These are phyloP conservation scores for Denticeps clupeoides DNA, from an alignment of 2,797 vertebrate genomes.

Conservation along the genomic window DNA sequence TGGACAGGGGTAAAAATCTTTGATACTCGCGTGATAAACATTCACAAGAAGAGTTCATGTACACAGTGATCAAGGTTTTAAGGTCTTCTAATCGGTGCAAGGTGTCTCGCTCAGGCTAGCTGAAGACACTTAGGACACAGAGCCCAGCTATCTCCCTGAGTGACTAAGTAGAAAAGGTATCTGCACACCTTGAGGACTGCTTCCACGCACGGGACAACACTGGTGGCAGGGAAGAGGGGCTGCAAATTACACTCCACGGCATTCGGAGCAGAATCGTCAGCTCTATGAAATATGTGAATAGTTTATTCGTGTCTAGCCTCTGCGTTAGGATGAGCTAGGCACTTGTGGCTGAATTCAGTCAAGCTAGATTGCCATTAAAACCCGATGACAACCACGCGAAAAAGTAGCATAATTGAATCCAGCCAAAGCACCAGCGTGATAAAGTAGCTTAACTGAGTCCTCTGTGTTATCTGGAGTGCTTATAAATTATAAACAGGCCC, in stretches of 20 bases:
- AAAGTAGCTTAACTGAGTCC: slow-evolving; percentile 12
- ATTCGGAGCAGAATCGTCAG: slow-evolving; percentile 26
- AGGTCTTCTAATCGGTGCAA: slow-evolving; percentile 59
- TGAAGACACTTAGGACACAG: slow-evolving; percentile 51
- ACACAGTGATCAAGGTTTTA: slow-evolving; percentile 77
- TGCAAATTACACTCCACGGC: slow-evolving; percentile 22
- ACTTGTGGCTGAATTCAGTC: no score
- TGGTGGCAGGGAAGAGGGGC: slow-evolving; percentile 4
- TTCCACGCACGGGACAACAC: slow-evolving; percentile 13
- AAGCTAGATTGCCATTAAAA: slow-evolving; percentile 24
- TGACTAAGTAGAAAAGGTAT: slow-evolving; percentile 42
- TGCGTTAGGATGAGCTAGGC: no score
- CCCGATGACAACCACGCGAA: slow-evolving; percentile 28
- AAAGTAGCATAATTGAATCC: slow-evolving; percentile 13
- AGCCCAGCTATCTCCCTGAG: slow-evolving; percentile 72
- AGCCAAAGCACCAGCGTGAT: not conserved
- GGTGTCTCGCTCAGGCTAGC: slow-evolving; percentile 53
- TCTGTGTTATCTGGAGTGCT: slow-evolving; percentile 53
- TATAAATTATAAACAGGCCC: slow-evolving; percentile 30
- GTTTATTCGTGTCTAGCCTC: no score
- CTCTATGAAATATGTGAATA: no score
- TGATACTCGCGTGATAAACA: slow-evolving; percentile 68
- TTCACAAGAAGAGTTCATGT: slow-evolving; percentile 70
- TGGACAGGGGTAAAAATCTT: slow-evolving; percentile 54
- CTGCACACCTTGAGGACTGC: slow-evolving; percentile 33